Evolutionary conservation across 2,888 invertebrate species (phyloP), one percentile per base, ranked within the genome.

Genomic region (Silvanus unidentatus): DNA sequence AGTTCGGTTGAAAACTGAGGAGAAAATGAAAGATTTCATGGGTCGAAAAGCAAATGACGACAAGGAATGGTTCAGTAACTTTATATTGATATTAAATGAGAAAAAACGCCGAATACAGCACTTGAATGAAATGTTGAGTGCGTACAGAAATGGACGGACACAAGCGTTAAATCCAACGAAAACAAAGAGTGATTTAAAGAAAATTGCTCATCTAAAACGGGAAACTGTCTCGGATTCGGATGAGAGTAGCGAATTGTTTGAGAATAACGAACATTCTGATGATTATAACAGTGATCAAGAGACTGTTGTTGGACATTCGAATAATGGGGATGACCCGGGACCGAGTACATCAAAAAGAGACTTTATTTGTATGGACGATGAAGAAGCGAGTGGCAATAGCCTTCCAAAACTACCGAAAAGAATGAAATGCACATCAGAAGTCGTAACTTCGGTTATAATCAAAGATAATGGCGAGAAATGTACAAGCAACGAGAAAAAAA

Each of bases 41-140:
- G 47, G 52, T 16, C 51, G 54, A 42, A 64, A 58, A 45, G 44
- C 54, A 39, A n/a, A 37, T 11, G 57, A 60, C 38, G 68, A 69
- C 40, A 44, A 59, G 40, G 53, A 60, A 45, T 54, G 68, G 43
- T 63, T 60, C 11, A 63, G 60, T 39, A 62, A 58, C 22, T 69
- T 69, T 57, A 44, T 64, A 16, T 48, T 61, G 40, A 36, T 66
- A 27, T 49, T 71, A 50, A 69, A 70, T 54, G 69, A 68, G 49
- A 71, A 71, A 43, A 70, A 70, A 48, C 57, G 53, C 15, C 54
- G 62, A 35, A 69, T 69, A 47, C 64, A 65, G 43, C 64, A 66
- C 52, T 53, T 69, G 35, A 65, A 58, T 43, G 65, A 69, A 50
- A 50, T 64, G n/a, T 47, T 70, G 43, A 54, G 64, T 42, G 63